phyloP scores from a whole-genome alignment of 2,888 invertebrate species.

The Cylindroiulus punctatus region DNA sequence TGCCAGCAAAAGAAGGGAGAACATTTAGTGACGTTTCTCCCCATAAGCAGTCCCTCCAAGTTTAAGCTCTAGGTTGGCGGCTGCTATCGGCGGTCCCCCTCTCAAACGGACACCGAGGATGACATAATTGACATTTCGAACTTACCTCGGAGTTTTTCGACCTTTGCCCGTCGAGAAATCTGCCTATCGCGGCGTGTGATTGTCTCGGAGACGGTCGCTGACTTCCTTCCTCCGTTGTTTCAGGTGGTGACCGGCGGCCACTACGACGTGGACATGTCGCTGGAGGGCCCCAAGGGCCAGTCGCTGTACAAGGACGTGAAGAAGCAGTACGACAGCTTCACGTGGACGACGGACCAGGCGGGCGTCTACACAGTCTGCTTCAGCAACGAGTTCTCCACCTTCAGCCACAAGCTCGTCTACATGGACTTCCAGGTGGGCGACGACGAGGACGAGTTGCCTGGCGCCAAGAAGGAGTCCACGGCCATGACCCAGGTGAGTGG shows the following conservation, averaged over 20 bases:
- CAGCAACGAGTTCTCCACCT: conserved; percentile 99
- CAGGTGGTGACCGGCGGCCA: conserved; percentile 99
- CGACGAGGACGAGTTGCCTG: conserved; percentile 85
- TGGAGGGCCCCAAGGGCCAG: conserved; percentile 87
- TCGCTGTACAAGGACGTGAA: conserved; percentile 91
- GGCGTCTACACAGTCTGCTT: conserved; percentile 92
- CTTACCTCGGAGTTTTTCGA: no score
- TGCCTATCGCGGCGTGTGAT: no score
- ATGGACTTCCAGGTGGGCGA: conserved; percentile 98
- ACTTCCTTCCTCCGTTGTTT: no score
- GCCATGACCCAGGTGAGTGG: conserved; percentile 81
- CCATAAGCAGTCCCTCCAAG: no score
- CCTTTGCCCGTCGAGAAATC: no score
- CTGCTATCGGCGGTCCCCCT: no score
- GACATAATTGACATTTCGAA: no score
- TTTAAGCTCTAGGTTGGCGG: no score
- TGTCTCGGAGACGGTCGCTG: no score
- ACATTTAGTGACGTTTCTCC: no score
- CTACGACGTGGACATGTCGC: conserved; percentile 94
- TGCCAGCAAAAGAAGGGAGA: no score
- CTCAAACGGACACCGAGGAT: no score
- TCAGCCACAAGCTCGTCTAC: conserved; percentile 97
- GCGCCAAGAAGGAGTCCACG: conserved; percentile 84
- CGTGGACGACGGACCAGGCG: conserved; percentile 77
- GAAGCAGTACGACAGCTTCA: conserved; percentile 94